Evolutionary conservation across 2,797 vertebrate genomes (phyloP), one percentile per base, ranked within the genome.

Genomic region (Menidia menidia): DNA sequence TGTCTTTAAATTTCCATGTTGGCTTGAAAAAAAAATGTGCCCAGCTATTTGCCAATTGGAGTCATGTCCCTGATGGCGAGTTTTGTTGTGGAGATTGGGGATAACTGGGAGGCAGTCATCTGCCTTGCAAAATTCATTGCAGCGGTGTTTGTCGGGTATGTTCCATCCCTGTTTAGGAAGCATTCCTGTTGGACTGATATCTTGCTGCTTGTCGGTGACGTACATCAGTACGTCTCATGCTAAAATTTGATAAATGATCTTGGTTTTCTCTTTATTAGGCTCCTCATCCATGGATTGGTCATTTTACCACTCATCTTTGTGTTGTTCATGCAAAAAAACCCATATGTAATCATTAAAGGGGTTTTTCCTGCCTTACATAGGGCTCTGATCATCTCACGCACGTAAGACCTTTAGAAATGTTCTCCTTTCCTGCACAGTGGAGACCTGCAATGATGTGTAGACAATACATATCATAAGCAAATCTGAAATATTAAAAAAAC

Each of bases 41-140:
- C 18, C 16, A 73, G 57, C 44, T 43, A 55, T 30, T 30, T 67
- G 30, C 64, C 58, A 11, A 0, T 62, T 2, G 52, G 39, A 53
- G 41, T 63, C 32, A 1, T 63, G 41, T 63, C 59, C 54, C 41
- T 68, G 48, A 68, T 55, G 41, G 13, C 32, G 2, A 42, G 42
- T 32, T 41, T 45, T 14, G 32, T 48, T 14, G 5, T 30, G 19
- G 53, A 63, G 9, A 25, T 58, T 19, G 32, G 5, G 13, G 41
- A 47, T 15, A 33, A 54, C 59, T 63, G 12, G 39, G 47, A 58
- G 15, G 41, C 47, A 6, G 15, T 52, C 15, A 6, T 53, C 11
- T 14, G 55, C 50, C 12, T 63, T 0, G n/a, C 2, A 33, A 64
- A 15, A 32, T 54, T 59, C 2, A 8, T 4, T 0, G 54, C 9